Percentiles rank a stretch among this genome's conserved stretches.
Evolutionary conservation across 2,113 vertebrate genomes (phyloP).

Genomic region (Heloderma charlesbogerti): DNA sequence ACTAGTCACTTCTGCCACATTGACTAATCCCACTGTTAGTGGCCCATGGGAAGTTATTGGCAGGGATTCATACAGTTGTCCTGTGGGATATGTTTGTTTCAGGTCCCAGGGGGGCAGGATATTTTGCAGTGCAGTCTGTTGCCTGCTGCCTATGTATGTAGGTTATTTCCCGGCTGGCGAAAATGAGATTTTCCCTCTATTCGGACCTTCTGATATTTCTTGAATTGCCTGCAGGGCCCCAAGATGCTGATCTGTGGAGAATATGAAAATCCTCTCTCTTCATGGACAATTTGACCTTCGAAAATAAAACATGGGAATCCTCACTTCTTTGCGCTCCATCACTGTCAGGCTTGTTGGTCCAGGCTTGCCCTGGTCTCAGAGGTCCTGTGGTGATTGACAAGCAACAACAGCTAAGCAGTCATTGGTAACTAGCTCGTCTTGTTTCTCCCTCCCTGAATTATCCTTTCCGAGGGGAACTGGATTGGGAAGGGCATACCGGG

Average conservation of each 20-base stretch:
- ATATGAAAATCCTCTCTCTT: slow-evolving; percentile 9
- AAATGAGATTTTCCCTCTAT: not conserved
- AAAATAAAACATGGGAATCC: no score
- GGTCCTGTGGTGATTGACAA: not conserved
- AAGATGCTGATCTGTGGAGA: slow-evolving; percentile 13
- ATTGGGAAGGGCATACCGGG: not conserved
- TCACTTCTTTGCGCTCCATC: not conserved
- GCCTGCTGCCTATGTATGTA: not conserved
- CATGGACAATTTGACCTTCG: slow-evolving; percentile 42
- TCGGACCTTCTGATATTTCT: not conserved
- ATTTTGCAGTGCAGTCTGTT: not conserved
- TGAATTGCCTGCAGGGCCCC: not conserved
- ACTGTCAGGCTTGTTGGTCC: not conserved
- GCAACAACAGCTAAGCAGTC: not conserved
- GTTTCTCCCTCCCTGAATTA: not conserved
- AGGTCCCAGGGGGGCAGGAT: no score
- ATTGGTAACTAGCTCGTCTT: not conserved
- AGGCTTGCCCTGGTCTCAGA: not conserved
- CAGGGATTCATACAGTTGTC: not conserved
- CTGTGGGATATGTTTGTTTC: not conserved
- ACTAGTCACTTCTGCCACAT: not conserved
- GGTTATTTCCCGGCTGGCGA: not conserved
- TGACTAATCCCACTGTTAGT: not conserved
- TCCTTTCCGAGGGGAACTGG: not conserved
- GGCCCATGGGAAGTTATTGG: not conserved